Evolutionary conservation across 1,140 invertebrate species (phyloP).

Genomic region (Laupala kohalensis): DNA sequence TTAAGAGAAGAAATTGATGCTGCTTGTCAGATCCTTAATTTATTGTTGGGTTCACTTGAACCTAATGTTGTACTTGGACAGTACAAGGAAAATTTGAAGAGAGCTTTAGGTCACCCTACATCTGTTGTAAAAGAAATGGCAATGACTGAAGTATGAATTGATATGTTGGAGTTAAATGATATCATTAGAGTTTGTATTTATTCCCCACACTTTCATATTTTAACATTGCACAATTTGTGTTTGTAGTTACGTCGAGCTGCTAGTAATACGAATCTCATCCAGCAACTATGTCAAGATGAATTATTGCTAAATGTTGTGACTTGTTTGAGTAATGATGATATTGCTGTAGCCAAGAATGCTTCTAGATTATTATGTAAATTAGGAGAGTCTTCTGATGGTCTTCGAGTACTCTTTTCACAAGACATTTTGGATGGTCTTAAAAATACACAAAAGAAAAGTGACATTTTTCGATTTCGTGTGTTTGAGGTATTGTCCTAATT

Average conservation of each 20-base stretch:
- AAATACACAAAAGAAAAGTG: slow-evolving; percentile 34
- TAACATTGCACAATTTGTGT: background rate
- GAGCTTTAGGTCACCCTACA: slow-evolving; percentile 28
- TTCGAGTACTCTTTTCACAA: slow-evolving; percentile 32
- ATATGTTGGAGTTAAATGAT: background rate
- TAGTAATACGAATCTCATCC: slow-evolving; percentile 17
- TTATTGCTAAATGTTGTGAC: slow-evolving; percentile 36
- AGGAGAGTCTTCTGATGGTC: slow-evolving; percentile 28
- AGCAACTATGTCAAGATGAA: slow-evolving; percentile 33
- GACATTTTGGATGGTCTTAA: slow-evolving; percentile 35
- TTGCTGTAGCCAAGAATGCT: slow-evolving; percentile 42
- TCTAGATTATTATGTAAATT: slow-evolving; percentile 39
- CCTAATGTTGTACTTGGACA: slow-evolving; percentile 26
- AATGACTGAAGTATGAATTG: slow-evolving; percentile 26
- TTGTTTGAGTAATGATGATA: slow-evolving; percentile 40
- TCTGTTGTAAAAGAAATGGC: slow-evolving; percentile 25
- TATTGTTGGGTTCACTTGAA: slow-evolving; percentile 26
- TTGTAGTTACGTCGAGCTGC: slow-evolving; percentile 14
- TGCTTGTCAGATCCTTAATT: slow-evolving; percentile 31
- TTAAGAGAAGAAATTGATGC: slow-evolving; percentile 30
- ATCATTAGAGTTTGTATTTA: background rate
- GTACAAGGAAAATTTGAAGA: slow-evolving; percentile 27
- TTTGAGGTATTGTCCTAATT: slow-evolving; percentile 38
- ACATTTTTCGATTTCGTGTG: slow-evolving; percentile 40
- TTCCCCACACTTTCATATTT: background rate